phyloP scores from a whole-genome alignment of 2,113 vertebrate genomes.

The Solenodon paradoxus region DNA sequence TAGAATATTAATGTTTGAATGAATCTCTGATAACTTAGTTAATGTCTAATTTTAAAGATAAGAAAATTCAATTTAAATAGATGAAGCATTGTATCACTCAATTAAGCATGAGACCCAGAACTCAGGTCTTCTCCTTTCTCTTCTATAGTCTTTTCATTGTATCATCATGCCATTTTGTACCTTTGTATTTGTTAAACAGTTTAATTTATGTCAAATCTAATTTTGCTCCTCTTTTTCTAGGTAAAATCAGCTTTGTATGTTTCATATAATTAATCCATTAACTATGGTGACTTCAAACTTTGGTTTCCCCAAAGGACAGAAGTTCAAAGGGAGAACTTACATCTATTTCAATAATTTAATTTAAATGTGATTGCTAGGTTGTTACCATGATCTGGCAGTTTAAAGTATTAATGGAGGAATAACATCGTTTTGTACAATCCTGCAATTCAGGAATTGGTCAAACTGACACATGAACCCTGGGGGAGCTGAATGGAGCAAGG shows the following conservation, averaged over 20 bases:
- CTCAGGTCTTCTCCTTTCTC: neutral
- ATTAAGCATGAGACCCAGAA: neutral
- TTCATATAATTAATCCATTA: neutral
- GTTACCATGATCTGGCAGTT: neutral
- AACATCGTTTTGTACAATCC: conserved; percentile 8
- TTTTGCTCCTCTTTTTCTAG: neutral
- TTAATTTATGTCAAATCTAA: conserved; percentile 3
- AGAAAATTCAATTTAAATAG: conserved; percentile 20
- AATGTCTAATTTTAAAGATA: conserved; percentile 45
- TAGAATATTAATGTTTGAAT: neutral
- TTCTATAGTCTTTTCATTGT: neutral
- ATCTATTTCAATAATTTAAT: conserved; percentile 10
- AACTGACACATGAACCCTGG: neutral
- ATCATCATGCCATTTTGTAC: neutral
- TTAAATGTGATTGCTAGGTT: neutral
- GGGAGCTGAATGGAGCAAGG: neutral
- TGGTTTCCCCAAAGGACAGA: neutral
- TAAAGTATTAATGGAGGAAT: neutral
- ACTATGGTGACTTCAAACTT: neutral
- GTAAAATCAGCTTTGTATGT: neutral
- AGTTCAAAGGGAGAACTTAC: neutral
- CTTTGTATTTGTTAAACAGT: neutral
- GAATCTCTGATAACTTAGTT: neutral
- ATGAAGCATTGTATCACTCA: neutral
- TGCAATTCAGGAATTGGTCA: conserved; percentile 16